Conservation (phyloP, 2,888 invertebrate genomes). For the Venusia cambrica region DNA sequence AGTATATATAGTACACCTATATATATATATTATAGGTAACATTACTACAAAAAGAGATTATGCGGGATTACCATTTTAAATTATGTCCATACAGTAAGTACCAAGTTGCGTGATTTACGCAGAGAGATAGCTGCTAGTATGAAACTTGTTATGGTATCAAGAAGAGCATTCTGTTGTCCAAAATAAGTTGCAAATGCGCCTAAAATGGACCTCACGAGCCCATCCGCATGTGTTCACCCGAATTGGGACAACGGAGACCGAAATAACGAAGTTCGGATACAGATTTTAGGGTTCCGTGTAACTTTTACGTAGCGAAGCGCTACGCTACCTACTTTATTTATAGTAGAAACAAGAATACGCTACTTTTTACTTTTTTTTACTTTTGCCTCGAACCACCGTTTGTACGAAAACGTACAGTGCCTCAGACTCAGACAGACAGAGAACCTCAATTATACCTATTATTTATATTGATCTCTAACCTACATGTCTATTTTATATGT, state of each 20-base stretch:
- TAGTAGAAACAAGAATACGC: too few species aligned
- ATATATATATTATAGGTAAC: too few species aligned
- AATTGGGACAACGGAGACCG: constrained; percentile 18
- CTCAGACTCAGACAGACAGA: too few species aligned
- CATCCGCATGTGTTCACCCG: constrained; percentile 25
- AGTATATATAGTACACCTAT: too few species aligned
- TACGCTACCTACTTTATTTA: not conserved
- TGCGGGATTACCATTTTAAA: constrained; percentile 8
- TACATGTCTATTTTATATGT: too few species aligned
- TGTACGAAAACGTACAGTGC: too few species aligned
- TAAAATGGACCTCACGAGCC: constrained; percentile 28
- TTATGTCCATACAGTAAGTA: constrained; percentile 8
- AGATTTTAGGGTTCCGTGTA: constrained; percentile 12
- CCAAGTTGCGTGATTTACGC: constrained; percentile 12
- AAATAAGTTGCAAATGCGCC: constrained; percentile 29
- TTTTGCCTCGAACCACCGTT: too few species aligned
- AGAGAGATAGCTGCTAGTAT: constrained; percentile 19
- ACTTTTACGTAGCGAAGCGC: constrained; percentile 13
- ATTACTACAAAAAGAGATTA: too few species aligned
- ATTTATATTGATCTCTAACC: too few species aligned
- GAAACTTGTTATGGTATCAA: constrained; percentile 2
- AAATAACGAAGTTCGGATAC: constrained; percentile 25
- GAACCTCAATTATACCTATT: too few species aligned
- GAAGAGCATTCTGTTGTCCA: constrained; percentile 28
- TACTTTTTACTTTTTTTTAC: too few species aligned